Percentiles rank a stretch among this genome's conserved stretches.
These are phyloP conservation scores for Noctua janthe DNA, from an alignment of 2,888 invertebrate genomes.

Conservation along the genomic window DNA sequence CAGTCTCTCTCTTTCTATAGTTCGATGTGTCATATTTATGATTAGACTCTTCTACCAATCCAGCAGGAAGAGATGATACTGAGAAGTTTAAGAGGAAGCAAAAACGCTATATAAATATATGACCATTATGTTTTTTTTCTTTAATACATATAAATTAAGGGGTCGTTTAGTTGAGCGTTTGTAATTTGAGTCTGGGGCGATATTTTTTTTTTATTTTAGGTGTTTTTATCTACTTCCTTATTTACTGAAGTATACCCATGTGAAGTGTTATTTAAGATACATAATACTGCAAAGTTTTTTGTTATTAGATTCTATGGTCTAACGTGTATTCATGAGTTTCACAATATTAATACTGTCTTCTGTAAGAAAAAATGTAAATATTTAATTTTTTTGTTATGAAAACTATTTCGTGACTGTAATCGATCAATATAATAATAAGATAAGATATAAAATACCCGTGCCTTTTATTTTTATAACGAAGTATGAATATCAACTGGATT, in stretches of 20 bases:
- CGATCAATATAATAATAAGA: slow-evolving; percentile 12
- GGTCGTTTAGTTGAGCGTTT: not conserved
- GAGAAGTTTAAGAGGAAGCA: not conserved
- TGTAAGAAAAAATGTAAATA: slow-evolving; percentile 22
- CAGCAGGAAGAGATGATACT: not conserved
- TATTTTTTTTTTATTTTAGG: not conserved
- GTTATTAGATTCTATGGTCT: not conserved
- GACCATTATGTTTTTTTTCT: not conserved
- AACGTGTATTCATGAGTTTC: not conserved
- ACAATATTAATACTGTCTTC: not conserved
- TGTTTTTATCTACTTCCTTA: not conserved
- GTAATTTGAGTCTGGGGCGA: not conserved
- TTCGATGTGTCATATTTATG: not conserved
- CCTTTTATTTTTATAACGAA: slow-evolving; percentile 19
- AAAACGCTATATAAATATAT: not conserved
- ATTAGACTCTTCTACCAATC: not conserved
- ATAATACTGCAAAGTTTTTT: too few relatives aligned
- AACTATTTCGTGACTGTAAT: slow-evolving; percentile 10
- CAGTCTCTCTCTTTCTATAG: not conserved
- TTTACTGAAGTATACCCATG: not conserved
- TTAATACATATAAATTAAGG: not conserved
- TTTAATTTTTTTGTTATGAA: not conserved
- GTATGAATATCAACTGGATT: not conserved
- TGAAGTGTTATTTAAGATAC: not conserved
- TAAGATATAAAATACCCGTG: slow-evolving; percentile 26